Evolutionary conservation across 2,113 vertebrate genomes (phyloP).

Genomic region (Cololabis saira): DNA sequence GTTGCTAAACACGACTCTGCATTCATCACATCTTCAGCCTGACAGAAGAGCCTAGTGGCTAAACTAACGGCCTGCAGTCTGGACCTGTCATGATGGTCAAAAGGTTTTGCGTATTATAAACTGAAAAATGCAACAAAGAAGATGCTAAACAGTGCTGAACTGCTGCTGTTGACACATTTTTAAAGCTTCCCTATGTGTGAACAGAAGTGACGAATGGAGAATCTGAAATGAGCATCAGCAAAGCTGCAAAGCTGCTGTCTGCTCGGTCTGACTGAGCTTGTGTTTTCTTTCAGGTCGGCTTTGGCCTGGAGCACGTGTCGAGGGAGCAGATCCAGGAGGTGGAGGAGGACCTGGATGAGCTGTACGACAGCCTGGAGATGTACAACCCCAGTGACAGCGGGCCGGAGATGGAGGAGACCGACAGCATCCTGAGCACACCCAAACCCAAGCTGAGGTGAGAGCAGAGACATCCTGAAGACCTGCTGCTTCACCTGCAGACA

Average conservation of each 20-base stretch:
- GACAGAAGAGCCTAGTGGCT: too few species aligned
- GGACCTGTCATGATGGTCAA: too few species aligned
- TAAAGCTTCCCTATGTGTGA: too few species aligned
- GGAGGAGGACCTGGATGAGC: slow-evolving; percentile 91
- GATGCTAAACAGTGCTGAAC: too few species aligned
- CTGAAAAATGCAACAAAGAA: too few species aligned
- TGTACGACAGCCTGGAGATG: slow-evolving; percentile 94
- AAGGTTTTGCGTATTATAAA: too few species aligned
- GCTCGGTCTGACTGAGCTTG: background rate
- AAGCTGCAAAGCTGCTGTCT: too few species aligned
- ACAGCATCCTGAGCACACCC: slow-evolving; percentile 94
- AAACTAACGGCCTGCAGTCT: too few species aligned
- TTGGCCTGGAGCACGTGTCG: slow-evolving; percentile 91
- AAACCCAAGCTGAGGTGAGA: slow-evolving; percentile 90
- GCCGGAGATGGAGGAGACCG: slow-evolving; percentile 92
- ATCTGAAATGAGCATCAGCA: background rate
- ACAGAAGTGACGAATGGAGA: too few species aligned
- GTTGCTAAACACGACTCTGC: too few species aligned
- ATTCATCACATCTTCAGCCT: too few species aligned
- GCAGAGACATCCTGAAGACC: background rate
- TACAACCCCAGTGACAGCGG: slow-evolving; percentile 97
- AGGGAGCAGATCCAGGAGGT: slow-evolving; percentile 93
- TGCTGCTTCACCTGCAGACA: background rate
- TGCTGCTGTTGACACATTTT: too few species aligned
- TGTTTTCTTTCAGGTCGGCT: slow-evolving; percentile 82